These are phyloP conservation scores for Salvelinus alpinus DNA, from an alignment of 2,113 vertebrate genomes.

Conservation along the genomic window DNA sequence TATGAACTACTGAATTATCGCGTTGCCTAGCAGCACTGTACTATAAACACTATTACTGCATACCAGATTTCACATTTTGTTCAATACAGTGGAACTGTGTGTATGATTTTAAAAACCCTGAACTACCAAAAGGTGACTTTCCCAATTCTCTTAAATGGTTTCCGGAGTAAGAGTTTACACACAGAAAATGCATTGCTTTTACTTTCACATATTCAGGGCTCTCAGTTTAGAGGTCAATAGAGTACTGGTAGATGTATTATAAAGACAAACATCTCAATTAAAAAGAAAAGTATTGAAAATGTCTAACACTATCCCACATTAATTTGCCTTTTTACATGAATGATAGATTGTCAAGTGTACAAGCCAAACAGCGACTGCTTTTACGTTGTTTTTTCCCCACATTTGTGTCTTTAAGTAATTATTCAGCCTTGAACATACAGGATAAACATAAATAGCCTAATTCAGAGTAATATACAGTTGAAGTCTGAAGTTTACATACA, in stretches of 20 bases:
- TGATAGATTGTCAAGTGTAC: background rate
- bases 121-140: background rate
- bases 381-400: background rate
- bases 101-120: conserved; percentile 16
- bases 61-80: background rate
- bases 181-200: background rate
- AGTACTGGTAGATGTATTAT: background rate
- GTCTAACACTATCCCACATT: background rate
- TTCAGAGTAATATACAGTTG: background rate
- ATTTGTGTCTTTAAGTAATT: background rate
- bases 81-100: conserved; percentile 44
- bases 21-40: conserved; percentile 21
- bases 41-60: background rate
- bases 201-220: conserved; percentile 14
- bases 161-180: background rate
- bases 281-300: background rate
- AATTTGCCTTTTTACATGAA: background rate
- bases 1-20: conserved; percentile 57
- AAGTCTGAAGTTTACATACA: no score
- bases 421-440: conserved; percentile 30
- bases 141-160: conserved; percentile 20
- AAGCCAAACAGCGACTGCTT: background rate
- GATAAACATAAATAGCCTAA: conserved; percentile 27
- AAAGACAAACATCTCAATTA: background rate
- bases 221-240: conserved; percentile 10